A percentile compares a stretch with the other conserved stretches of the same genome.
These are phyloP conservation scores for Sialia sialis DNA, from an alignment of 2,113 vertebrate genomes.

Conservation along the genomic window DNA sequence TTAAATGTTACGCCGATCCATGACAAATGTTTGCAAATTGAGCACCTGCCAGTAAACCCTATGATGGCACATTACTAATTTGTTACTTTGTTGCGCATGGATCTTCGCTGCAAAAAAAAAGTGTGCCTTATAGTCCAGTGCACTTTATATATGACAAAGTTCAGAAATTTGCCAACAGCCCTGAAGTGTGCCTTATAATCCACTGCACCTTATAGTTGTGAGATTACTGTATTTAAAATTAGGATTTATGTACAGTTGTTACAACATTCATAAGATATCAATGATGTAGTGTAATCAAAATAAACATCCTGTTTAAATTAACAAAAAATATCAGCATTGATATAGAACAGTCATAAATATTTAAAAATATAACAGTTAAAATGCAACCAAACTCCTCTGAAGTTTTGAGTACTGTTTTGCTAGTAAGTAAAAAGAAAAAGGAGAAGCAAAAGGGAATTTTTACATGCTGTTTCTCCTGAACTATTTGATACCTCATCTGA, in stretches of 20 bases:
- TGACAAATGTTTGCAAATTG: too few species aligned
- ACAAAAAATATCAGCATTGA: not conserved
- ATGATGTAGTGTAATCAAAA: not conserved
- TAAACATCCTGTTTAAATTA: not conserved
- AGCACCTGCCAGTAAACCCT: too few species aligned
- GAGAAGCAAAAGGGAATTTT: not conserved
- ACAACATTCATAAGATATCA: not conserved
- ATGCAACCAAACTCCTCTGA: not conserved
- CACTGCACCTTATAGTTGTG: too few species aligned
- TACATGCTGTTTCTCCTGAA: not conserved
- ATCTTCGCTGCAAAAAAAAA: too few species aligned
- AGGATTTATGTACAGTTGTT: not conserved
- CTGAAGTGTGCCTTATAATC: too few species aligned
- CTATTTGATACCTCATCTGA: not conserved
- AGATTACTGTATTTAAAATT: too few species aligned
- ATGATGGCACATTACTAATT: too few species aligned
- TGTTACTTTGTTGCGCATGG: too few species aligned
- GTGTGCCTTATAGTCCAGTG: too few species aligned
- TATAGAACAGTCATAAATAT: accelerated
- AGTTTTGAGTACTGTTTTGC: not conserved
- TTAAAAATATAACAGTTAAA: not conserved
- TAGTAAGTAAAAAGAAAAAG: not conserved
- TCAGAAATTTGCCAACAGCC: too few species aligned
- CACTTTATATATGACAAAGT: too few species aligned
- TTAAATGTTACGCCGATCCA: too few species aligned